These are phyloP conservation scores for Taenioides sp. DNA, from an alignment of 2,797 vertebrate genomes.

Conservation along the genomic window DNA sequence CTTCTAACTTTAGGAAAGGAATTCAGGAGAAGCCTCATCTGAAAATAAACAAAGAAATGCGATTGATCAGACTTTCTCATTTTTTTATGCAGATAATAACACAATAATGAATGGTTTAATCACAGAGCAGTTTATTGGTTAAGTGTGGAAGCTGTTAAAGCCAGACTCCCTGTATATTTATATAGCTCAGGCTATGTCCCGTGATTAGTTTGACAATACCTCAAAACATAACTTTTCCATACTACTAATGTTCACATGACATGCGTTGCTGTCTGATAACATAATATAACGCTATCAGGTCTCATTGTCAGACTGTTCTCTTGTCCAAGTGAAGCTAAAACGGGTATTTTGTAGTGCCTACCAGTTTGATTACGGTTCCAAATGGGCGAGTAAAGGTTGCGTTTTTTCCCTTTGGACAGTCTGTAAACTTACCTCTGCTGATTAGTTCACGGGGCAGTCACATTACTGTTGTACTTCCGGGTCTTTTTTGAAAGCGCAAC, in stretches of 20 bases:
- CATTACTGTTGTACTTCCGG: conserved; percentile 1
- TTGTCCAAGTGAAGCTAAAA: background rate
- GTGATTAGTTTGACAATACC: background rate
- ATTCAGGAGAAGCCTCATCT: conserved; percentile 72
- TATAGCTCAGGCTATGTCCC: background rate
- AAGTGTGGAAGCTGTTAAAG: background rate
- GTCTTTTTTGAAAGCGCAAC: background rate
- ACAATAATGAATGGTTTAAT: background rate
- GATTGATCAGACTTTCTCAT: background rate
- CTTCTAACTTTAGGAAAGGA: conserved; percentile 47
- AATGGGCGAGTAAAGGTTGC: background rate
- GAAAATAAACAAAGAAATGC: conserved; percentile 4
- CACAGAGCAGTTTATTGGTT: background rate
- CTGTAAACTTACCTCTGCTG: conserved; percentile 2
- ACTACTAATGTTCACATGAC: background rate
- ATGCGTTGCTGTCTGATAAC: background rate
- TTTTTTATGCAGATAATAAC: background rate
- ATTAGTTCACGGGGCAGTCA: background rate
- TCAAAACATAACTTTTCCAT: no score
- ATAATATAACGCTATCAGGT: background rate
- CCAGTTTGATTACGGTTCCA: background rate
- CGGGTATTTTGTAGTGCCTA: background rate
- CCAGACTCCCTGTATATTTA: background rate
- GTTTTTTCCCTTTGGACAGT: background rate
- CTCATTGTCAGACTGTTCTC: background rate